Evolutionary conservation across 2,113 vertebrate species (phyloP).

Genomic region (Leucosticte australis): DNA sequence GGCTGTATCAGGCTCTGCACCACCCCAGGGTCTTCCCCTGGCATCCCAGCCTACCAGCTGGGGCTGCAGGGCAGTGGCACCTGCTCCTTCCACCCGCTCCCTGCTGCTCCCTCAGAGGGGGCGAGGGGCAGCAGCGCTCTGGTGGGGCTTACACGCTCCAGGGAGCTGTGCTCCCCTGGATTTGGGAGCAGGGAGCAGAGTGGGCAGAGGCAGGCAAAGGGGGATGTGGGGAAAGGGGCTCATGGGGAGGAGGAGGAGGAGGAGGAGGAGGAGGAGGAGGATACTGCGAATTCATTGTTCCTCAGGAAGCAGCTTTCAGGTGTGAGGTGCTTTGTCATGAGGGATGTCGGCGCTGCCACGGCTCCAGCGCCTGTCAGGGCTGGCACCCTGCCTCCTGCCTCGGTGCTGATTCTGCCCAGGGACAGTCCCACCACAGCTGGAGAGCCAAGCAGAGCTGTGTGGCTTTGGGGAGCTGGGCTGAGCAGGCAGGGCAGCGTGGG

Average conservation of each 20-base stretch:
- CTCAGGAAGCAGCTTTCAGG: background rate
- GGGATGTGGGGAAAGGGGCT: background rate
- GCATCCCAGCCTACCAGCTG: background rate
- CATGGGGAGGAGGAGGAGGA: background rate
- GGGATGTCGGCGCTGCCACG: background rate
- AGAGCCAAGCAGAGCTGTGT: background rate
- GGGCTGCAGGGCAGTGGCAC: background rate
- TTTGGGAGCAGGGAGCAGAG: background rate
- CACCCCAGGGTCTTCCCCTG: fast-evolving
- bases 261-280: too few relatives aligned
- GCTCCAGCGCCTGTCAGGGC: background rate
- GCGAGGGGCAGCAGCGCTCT: background rate
- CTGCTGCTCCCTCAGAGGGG: background rate
- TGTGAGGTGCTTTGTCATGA: slow-evolving; percentile 5
- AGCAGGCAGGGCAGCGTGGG: fast-evolving
- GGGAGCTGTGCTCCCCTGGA: background rate
- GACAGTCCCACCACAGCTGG: fast-evolving
- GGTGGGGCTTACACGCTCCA: fast-evolving
- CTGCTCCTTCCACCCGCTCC: background rate
- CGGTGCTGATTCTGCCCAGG: background rate
- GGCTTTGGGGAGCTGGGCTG: fast-evolving
- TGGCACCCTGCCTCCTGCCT: background rate
- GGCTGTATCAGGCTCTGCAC: background rate
- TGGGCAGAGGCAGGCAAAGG: background rate
- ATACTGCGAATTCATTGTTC: background rate